These are phyloP conservation scores for Drosophila nigricruria DNA, from an alignment of 2,888 invertebrate species.

Conservation along the genomic window DNA sequence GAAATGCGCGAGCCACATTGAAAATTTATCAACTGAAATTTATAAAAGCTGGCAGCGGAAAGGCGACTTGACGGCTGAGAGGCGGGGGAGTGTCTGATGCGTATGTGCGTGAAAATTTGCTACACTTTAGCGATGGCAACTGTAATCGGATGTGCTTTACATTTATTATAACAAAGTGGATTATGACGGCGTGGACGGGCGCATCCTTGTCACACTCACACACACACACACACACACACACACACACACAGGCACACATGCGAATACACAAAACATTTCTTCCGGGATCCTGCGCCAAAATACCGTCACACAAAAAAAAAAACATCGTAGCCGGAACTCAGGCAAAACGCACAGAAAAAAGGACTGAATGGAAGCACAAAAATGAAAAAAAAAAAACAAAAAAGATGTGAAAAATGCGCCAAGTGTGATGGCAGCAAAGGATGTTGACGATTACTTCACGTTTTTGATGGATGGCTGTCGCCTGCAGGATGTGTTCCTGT, in stretches of 20 bases:
- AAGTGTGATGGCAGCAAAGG: slow-evolving; percentile 68
- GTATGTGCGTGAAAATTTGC: slow-evolving; percentile 75
- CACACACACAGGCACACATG: too few species aligned
- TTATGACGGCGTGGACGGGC: slow-evolving; percentile 68
- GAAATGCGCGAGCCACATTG: slow-evolving; percentile 66
- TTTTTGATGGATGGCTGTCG: slow-evolving; percentile 74
- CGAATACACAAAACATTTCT: slow-evolving; percentile 25
- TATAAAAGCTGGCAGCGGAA: slow-evolving; percentile 43
- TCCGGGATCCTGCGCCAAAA: slow-evolving; percentile 41
- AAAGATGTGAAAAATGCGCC: slow-evolving; percentile 47
- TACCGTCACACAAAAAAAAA: slow-evolving; percentile 40
- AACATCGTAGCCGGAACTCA: slow-evolving; percentile 52
- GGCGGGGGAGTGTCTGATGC: slow-evolving; percentile 33
- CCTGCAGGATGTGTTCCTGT: slow-evolving; percentile 35
- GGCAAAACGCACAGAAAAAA: slow-evolving; percentile 48
- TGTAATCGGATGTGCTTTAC: slow-evolving; percentile 82
- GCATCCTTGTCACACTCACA: slow-evolving; percentile 51
- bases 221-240: slow-evolving; percentile 36
- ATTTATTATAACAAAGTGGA: slow-evolving; percentile 82
- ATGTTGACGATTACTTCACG: slow-evolving; percentile 80
- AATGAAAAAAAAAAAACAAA: slow-evolving; percentile 29
- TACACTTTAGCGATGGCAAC: slow-evolving; percentile 76
- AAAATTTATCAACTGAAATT: slow-evolving; percentile 77
- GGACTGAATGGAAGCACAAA: slow-evolving; percentile 12
- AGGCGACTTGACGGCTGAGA: not conserved